phyloP scores from a whole-genome alignment of 2,888 invertebrate genomes.

The Cyaniris semiargus region DNA sequence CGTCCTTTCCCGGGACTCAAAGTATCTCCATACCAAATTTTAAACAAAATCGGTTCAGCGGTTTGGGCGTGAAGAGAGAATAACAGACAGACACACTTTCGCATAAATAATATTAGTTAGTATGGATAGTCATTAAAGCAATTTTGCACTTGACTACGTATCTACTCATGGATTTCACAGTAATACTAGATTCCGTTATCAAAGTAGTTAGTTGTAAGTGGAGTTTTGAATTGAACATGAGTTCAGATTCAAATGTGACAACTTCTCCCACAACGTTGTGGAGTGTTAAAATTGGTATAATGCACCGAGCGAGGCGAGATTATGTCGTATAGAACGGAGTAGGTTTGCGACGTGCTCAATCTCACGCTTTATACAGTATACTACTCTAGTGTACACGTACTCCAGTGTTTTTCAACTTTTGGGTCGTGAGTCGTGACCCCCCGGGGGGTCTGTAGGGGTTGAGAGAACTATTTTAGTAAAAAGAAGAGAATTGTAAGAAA shows the following conservation, averaged over 20 bases:
- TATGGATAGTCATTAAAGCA: background rate
- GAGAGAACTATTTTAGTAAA: too few species aligned
- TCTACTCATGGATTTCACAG: background rate
- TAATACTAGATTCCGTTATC: background rate
- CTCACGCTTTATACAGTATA: background rate
- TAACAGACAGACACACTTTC: too few species aligned
- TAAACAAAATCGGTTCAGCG: too few species aligned
- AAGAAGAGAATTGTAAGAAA: too few species aligned
- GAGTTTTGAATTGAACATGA: constrained; percentile 13
- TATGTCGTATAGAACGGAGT: background rate
- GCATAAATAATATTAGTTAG: too few species aligned
- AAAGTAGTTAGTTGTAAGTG: constrained; percentile 15
- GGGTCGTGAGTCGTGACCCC: too few species aligned
- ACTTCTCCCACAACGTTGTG: background rate
- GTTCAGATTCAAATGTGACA: constrained; percentile 5
- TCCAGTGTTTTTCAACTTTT: background rate
- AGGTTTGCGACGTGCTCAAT: background rate
- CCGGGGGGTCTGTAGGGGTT: too few species aligned
- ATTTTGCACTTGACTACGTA: background rate
- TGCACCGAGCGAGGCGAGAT: background rate
- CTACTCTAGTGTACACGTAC: too few species aligned
- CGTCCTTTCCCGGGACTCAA: too few species aligned
- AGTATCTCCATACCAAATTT: too few species aligned
- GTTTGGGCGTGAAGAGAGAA: too few species aligned
- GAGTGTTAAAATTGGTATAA: background rate